Percentiles rank a stretch among this genome's conserved stretches.
Evolutionary conservation across 2,888 invertebrate genomes (phyloP).

Genomic region (Orthonychiurus folsomi): DNA sequence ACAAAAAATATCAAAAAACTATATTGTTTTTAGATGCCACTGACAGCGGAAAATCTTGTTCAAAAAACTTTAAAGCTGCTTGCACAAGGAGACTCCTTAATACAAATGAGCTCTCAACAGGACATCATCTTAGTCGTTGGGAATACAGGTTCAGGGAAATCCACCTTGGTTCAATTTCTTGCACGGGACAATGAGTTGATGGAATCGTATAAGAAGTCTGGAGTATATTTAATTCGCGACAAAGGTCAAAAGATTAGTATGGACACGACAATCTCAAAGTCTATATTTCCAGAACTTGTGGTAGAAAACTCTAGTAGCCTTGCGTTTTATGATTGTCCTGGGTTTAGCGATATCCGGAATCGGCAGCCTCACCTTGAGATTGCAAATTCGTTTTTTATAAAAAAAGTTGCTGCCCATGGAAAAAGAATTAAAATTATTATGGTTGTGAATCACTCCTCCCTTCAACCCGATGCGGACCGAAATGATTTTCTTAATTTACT

Average conservation of each 20-base stretch:
- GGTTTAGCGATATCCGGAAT: slow-evolving; percentile 31
- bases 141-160: slow-evolving; percentile 26
- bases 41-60: slow-evolving; percentile 2
- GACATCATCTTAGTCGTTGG: slow-evolving; percentile 19
- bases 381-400: slow-evolving; percentile 41
- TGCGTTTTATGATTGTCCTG: slow-evolving; percentile 29
- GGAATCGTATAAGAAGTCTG: slow-evolving; percentile 11
- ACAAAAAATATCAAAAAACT: too few species aligned
- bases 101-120: neutral
- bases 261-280: slow-evolving; percentile 8
- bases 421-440: slow-evolving; percentile 40
- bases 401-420: slow-evolving; percentile 39
- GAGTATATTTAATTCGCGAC: slow-evolving; percentile 14
- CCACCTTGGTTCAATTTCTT: slow-evolving; percentile 21
- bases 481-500: slow-evolving; percentile 20
- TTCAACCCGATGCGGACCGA: slow-evolving; percentile 23
- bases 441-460: slow-evolving; percentile 39
- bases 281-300: slow-evolving; percentile 17
- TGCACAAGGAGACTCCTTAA: neutral
- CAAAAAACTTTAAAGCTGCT: neutral
- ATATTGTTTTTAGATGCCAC: too few species aligned
- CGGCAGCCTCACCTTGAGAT: slow-evolving; percentile 38
- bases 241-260: slow-evolving; percentile 7
- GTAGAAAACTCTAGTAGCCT: slow-evolving; percentile 12
- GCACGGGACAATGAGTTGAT: slow-evolving; percentile 18